Base-by-base conservation (phyloP, 2,797 vertebrate genomes). In the Triplophysa bombifrons region DNA sequence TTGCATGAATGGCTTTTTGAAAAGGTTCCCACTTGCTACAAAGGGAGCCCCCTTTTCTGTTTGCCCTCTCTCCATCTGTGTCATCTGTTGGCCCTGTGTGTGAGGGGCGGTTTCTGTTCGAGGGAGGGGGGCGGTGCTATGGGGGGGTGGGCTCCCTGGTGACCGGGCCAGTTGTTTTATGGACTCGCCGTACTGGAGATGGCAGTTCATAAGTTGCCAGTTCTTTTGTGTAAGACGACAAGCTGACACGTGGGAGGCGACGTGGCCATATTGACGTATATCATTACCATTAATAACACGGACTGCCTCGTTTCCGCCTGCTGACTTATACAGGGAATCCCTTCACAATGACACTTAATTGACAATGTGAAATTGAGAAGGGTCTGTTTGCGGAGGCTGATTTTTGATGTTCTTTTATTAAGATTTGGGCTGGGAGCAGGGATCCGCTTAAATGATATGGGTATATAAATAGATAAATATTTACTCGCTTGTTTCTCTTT, bases 261-360 rank as follows among this genome's bases (percentile, higher is more conserved):
- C 94, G 93, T 88, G 90, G 94, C 94, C 95, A 94, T 97, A 96
- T 98, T 97, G 95, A 93, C 92, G 93, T 93, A 94, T 97, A 94
- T 98, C 95, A 98, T 97, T 96, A 96, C 94, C 95, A 95, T 96
- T 97, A 97, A 97, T 96, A 96, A 96, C 96, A 93, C 91, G 89
- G 91, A 84, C 91, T 92, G 94, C 93, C 94, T 96, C 92, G 94
- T 95, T 95, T 94, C 86, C 83, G 86, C 84, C 83, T 89, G 90
- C 95, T 95, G 77, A 79, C 77, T 73, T 91, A 91, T 91, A 91
- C 85, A 44, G 81, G 86, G 90, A 50, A 48, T 58, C 38, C 64
- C 55, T 78, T 30, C 38, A 64, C 58, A 55, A 48, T 65, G 77
- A 79, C 77, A 65, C 69, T 20, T 79, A 72, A 79, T 56, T 79